Conservation (phyloP, 2,888 invertebrate species). For the Morpho deidamia region DNA sequence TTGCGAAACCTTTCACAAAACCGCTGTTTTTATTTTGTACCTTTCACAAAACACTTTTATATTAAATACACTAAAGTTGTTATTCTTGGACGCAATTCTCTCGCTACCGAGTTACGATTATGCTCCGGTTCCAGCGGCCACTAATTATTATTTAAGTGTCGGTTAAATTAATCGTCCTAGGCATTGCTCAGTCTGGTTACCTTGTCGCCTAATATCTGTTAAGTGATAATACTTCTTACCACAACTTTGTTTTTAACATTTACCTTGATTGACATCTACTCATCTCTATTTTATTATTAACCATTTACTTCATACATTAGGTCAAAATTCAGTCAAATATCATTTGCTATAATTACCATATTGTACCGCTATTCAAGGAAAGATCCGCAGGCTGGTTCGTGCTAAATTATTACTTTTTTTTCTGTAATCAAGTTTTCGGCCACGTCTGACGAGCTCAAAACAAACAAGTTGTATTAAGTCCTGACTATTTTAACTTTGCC, state of each 20-base stretch:
- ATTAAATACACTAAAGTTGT: constrained; percentile 29
- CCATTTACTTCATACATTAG: constrained; percentile 29
- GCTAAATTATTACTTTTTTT: constrained; percentile 64
- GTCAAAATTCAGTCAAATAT: constrained; percentile 43
- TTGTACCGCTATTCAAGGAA: constrained; percentile 66
- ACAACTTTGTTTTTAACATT: not conserved
- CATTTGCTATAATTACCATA: constrained; percentile 61
- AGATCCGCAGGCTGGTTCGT: constrained; percentile 45
- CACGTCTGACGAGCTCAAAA: constrained; percentile 55
- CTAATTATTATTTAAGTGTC: constrained; percentile 70
- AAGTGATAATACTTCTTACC: constrained; percentile 1
- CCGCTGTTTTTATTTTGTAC: constrained; percentile 23
- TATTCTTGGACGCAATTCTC: constrained; percentile 38
- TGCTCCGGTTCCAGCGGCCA: constrained; percentile 53
- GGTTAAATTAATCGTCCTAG: constrained; percentile 63
- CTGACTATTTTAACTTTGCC: constrained; percentile 36
- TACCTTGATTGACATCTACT: not conserved
- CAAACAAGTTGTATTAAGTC: constrained; percentile 53
- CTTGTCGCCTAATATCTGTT: constrained; percentile 35
- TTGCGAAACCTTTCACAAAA: constrained; percentile 27
- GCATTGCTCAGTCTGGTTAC: constrained; percentile 36
- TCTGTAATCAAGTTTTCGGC: constrained; percentile 62
- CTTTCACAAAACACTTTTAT: constrained; percentile 29
- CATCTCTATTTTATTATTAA: not conserved
- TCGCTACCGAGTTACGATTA: constrained; percentile 43